phyloP scores from a whole-genome alignment of 2,113 vertebrate genomes.

The Eira barbara region DNA sequence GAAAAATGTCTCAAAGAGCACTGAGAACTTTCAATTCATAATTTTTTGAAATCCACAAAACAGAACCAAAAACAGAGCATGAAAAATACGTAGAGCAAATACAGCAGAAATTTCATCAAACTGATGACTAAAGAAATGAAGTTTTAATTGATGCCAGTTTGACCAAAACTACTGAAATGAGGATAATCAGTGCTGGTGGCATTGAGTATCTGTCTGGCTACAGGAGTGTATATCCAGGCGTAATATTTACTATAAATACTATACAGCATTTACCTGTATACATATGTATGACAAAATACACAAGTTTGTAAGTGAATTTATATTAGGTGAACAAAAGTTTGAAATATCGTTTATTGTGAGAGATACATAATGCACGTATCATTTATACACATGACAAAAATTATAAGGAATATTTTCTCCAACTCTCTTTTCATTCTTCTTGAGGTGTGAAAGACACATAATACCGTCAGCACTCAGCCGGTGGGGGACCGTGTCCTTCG shows the following conservation, averaged over 20 bases:
- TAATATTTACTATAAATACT: not conserved
- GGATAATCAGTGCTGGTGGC: too few relatives aligned
- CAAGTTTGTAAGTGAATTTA: not conserved
- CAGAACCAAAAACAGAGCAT: not conserved
- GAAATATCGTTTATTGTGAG: not conserved
- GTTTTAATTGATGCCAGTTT: not conserved
- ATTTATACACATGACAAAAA: too few relatives aligned
- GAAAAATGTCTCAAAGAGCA: not conserved
- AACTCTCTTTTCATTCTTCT: not conserved
- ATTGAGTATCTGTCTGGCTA: not conserved
- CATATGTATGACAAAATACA: not conserved
- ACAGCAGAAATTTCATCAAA: not conserved
- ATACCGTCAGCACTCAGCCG: rapidly evolving
- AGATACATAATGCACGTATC: not conserved
- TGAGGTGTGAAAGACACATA: rapidly evolving
- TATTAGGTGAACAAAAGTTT: not conserved
- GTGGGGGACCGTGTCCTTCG: not conserved
- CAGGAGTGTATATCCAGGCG: not conserved
- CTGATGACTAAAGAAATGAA: not conserved
- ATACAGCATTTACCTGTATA: not conserved
- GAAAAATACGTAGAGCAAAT: not conserved
- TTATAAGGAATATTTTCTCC: not conserved
- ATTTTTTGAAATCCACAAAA: not conserved
- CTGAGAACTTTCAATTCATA: not conserved
- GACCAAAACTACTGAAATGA: not conserved